phyloP scores from a whole-genome alignment of 2,113 vertebrate genomes.

The Ptychochromis oligacanthus region DNA sequence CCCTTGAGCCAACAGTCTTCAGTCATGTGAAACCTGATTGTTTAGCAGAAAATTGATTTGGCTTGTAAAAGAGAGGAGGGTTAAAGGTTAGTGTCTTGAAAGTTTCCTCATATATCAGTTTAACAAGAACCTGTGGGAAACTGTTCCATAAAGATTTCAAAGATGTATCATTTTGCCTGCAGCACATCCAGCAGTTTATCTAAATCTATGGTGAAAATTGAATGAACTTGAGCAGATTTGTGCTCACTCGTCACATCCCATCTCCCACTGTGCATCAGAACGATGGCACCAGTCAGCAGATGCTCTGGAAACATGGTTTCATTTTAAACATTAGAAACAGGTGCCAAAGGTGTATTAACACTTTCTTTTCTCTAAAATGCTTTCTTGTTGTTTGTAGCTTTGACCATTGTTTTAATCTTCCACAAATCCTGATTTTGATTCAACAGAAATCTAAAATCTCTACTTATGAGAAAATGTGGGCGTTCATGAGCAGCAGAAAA shows the following conservation, averaged over 20 bases:
- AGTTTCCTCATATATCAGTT: neutral
- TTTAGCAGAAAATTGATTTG: neutral
- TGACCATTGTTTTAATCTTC: neutral
- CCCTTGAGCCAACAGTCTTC: constrained; percentile 16
- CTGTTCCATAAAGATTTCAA: constrained; percentile 9
- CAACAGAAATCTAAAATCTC: constrained; percentile 97
- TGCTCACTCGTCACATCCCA: constrained; percentile 24
- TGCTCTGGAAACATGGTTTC: neutral
- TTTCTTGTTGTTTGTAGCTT: neutral
- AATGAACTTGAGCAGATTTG: constrained; percentile 43
- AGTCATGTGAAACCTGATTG: neutral
- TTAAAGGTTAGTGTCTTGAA: constrained; percentile 3
- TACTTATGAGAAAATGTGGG: constrained; percentile 99
- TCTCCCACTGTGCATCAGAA: neutral
- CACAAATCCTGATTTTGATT: constrained; percentile 19
- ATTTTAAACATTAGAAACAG: constrained; percentile 10
- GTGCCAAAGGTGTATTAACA: neutral
- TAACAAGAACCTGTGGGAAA: constrained; percentile 2
- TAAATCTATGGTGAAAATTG: constrained; percentile 40
- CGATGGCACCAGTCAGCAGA: neutral
- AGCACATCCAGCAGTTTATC: neutral
- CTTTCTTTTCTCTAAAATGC: neutral
- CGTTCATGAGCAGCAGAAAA: constrained; percentile 97
- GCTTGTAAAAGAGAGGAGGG: neutral
- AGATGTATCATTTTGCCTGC: constrained; percentile 36